phyloP scores from a whole-genome alignment of 2,888 invertebrate genomes.

The Phortica magna region DNA sequence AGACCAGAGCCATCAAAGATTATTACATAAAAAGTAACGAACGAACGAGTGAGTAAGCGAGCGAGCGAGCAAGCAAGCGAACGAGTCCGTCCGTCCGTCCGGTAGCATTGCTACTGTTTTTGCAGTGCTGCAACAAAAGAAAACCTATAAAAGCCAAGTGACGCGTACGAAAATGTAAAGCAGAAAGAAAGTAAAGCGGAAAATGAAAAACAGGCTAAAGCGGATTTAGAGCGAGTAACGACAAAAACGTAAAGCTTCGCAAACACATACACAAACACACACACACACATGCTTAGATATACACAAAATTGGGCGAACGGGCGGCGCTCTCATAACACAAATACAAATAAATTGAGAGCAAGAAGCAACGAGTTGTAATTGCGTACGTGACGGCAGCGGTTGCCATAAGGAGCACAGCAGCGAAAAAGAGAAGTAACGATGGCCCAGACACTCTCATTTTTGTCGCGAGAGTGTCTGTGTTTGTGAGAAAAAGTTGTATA shows the following conservation, averaged over 20 bases:
- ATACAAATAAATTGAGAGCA: no score
- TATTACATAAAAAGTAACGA: not conserved
- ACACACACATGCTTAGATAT: not conserved
- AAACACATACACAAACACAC: no score
- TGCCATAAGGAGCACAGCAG: no score
- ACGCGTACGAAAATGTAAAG: not conserved
- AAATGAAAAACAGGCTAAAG: constrained; percentile 13
- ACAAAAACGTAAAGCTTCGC: constrained; percentile 10
- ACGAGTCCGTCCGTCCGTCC: not conserved
- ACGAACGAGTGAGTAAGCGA: not conserved
- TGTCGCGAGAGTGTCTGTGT: not conserved
- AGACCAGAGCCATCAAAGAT: constrained; percentile 2
- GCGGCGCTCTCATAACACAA: no score
- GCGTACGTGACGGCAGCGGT: no score
- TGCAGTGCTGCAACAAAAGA: not conserved
- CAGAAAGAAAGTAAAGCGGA: constrained; percentile 3
- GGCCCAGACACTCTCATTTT: not conserved
- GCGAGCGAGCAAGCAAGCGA: not conserved
- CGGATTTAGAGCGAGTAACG: constrained; percentile 24
- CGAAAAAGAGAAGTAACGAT: not conserved
- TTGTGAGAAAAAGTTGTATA: not conserved
- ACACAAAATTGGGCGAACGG: not conserved
- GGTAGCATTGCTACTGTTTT: not conserved
- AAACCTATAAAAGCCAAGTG: constrained; percentile 5
- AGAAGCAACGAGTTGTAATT: no score